Percentiles rank a stretch among this genome's conserved stretches.
Conservation (phyloP, 2,797 vertebrate genomes). For the Myripristis murdjan region DNA sequence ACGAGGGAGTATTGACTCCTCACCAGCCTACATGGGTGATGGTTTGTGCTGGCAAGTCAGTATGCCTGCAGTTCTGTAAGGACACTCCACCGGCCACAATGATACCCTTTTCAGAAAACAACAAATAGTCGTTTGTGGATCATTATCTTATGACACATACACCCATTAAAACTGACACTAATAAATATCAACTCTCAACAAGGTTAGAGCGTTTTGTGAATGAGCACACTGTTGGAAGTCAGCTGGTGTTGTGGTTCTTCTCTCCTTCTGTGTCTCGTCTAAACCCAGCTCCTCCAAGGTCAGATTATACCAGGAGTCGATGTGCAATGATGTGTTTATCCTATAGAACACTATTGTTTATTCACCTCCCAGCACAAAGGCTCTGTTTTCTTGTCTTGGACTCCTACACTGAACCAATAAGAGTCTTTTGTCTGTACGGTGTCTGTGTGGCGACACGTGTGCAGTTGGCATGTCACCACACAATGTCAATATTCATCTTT, state of each 20-base stretch:
- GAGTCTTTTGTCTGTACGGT: conserved; percentile 49
- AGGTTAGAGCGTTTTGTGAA: background rate
- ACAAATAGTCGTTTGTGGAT: background rate
- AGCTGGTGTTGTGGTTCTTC: background rate
- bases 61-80: too few relatives aligned
- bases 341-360: conserved; percentile 55
- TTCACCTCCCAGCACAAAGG: conserved; percentile 60
- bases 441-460: conserved; percentile 41
- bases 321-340: conserved; percentile 32
- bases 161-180: too few relatives aligned
- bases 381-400: conserved; percentile 41
- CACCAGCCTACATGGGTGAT: background rate
- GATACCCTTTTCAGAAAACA: background rate
- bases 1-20: background rate
- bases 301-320: conserved; percentile 17
- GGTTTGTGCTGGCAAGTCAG: background rate
- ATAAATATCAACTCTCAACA: background rate
- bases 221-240: background rate
- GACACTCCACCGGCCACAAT: too few relatives aligned
- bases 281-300: conserved; percentile 32
- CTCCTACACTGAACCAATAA: conserved; percentile 16
- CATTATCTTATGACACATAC: background rate
- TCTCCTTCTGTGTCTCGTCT: conserved; percentile 25
- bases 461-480: conserved; percentile 40
- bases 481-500: conserved; percentile 35